Conservation (phyloP, 2,113 vertebrate species). For the Cyanoramphus novaezelandiae region DNA sequence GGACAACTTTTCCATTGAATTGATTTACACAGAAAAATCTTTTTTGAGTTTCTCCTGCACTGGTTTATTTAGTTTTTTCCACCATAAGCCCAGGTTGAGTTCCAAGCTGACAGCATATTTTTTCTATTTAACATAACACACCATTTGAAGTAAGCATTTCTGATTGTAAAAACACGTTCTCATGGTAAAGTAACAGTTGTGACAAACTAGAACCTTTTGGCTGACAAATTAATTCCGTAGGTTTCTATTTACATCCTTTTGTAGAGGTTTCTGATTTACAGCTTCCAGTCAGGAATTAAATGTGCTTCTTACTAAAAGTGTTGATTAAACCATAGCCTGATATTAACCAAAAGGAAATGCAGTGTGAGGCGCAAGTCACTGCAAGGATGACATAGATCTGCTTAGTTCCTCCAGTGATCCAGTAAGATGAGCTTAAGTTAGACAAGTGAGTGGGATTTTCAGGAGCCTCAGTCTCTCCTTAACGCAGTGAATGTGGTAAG, state of each 20-base stretch:
- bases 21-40: neutral
- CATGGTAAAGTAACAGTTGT: neutral
- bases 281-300: conserved; percentile 39
- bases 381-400: neutral
- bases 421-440: neutral
- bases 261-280: neutral
- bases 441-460: neutral
- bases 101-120: neutral
- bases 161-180: conserved; percentile 30
- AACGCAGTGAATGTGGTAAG: neutral
- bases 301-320: neutral
- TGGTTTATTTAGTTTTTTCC: neutral
- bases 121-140: conserved; percentile 7
- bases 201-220: conserved; percentile 39
- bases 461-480: neutral
- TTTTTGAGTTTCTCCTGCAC: neutral
- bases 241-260: conserved; percentile 48
- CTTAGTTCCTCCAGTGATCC: neutral
- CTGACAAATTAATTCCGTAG: conserved; percentile 35
- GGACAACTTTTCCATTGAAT: neutral
- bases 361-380: neutral
- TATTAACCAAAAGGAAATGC: conserved; percentile 16
- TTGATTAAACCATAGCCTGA: conserved; percentile 27
- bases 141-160: conserved; percentile 11
- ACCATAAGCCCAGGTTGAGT: neutral